These are phyloP conservation scores for Ctenopoma kingsleyae DNA, from an alignment of 2,797 vertebrate species.

Conservation along the genomic window DNA sequence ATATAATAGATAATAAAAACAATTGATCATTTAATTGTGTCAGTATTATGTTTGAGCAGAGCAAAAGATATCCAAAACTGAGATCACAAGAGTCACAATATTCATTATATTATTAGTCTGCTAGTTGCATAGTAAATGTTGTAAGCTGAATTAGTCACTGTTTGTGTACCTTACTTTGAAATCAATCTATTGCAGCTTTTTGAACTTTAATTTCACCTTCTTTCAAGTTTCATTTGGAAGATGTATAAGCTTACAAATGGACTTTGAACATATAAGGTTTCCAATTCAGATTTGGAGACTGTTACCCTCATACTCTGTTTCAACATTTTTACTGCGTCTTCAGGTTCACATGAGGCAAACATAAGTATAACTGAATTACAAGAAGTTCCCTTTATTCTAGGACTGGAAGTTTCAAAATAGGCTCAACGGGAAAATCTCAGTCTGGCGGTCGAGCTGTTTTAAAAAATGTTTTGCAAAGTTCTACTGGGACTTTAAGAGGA, in stretches of 20 bases:
- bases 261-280: no score
- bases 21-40: no score
- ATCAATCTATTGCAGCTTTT: no score
- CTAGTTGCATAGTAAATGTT: no score
- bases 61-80: neutral
- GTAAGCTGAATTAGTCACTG: no score
- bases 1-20: no score
- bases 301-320: neutral
- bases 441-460: conserved; percentile 28
- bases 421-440: conserved; percentile 35
- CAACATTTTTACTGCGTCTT: neutral
- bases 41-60: no score
- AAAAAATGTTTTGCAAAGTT: conserved; percentile 30
- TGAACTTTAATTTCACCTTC: no score
- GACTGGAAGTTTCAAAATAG: conserved; percentile 35
- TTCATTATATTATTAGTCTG: neutral
- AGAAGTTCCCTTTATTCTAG: conserved; percentile 2
- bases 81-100: neutral
- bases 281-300: no score
- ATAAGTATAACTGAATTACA: conserved; percentile 16
- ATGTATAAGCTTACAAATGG: no score
- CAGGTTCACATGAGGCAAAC: conserved; percentile 3
- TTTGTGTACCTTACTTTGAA: no score
- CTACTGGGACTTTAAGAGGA: conserved; percentile 12
- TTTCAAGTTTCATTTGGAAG: no score